A percentile compares a stretch with the other conserved stretches of the same genome.
phyloP scores from a whole-genome alignment of 2,797 vertebrate genomes.

The Artibeus lituratus region DNA sequence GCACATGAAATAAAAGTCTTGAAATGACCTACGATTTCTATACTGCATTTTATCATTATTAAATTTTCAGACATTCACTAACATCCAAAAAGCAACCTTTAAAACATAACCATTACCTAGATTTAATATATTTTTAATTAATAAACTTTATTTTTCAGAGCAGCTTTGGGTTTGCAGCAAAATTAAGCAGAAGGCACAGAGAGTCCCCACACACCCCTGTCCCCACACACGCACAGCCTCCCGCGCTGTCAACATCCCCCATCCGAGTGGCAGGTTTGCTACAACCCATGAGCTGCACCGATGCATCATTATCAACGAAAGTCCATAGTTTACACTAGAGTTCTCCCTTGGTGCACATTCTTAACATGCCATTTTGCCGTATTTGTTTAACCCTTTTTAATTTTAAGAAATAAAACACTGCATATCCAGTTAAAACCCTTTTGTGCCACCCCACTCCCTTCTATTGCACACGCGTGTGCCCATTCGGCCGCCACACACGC shows the following conservation, averaged over 20 bases:
- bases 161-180: not conserved
- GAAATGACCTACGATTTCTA: not conserved
- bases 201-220: not conserved
- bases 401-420: not conserved
- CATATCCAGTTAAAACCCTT: not conserved
- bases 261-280: not conserved
- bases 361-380: not conserved
- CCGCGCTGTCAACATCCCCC: not conserved
- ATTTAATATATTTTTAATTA: not conserved
- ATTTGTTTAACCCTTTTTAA: not conserved
- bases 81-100: not conserved
- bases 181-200: not conserved
- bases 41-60: not conserved
- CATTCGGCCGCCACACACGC: accelerated
- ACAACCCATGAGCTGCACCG: not conserved
- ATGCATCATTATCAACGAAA: not conserved
- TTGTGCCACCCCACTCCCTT: not conserved
- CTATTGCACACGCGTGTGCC: not conserved
- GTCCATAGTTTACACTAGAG: not conserved
- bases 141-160: not conserved
- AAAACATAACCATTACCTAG: not conserved
- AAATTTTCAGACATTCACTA: not conserved
- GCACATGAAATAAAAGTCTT: not conserved
- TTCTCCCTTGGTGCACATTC: not conserved
- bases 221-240: too few species aligned